phyloP scores from a whole-genome alignment of 2,888 invertebrate genomes.

The Neria commutata region DNA sequence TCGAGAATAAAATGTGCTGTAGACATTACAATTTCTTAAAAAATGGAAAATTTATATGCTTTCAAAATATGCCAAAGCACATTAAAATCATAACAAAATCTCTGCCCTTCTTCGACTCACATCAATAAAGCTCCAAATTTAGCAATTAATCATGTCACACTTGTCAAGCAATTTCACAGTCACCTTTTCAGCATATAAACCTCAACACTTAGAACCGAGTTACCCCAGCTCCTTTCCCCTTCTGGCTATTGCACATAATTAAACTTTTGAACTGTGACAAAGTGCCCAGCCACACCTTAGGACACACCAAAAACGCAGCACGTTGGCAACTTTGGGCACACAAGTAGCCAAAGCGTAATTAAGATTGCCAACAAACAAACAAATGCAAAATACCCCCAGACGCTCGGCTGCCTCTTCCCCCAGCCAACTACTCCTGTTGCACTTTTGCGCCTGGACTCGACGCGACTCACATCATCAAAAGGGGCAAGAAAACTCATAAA shows the following conservation, averaged over 20 bases:
- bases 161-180: no score
- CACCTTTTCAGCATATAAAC: no score
- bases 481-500: conserved; percentile 50
- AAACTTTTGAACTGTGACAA: conserved; percentile 15
- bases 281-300: conserved; percentile 13
- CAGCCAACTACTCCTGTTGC: conserved; percentile 10
- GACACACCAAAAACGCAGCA: no score
- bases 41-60: no score
- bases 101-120: not conserved
- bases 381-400: no score
- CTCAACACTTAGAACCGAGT: no score
- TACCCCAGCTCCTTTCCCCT: not conserved
- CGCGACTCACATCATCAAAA: conserved; percentile 19
- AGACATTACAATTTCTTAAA: no score
- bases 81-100: not conserved
- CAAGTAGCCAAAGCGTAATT: conserved; percentile 55
- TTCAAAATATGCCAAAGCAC: not conserved
- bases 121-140: no score
- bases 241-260: conserved; percentile 1
- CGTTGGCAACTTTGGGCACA: no score
- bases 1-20: no score
- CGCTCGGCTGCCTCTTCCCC: no score
- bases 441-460: conserved; percentile 21
- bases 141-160: no score
- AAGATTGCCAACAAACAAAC: conserved; percentile 54